These are phyloP conservation scores for Gisinianus flammeolus DNA, from an alignment of 2,888 invertebrate genomes.

Conservation along the genomic window DNA sequence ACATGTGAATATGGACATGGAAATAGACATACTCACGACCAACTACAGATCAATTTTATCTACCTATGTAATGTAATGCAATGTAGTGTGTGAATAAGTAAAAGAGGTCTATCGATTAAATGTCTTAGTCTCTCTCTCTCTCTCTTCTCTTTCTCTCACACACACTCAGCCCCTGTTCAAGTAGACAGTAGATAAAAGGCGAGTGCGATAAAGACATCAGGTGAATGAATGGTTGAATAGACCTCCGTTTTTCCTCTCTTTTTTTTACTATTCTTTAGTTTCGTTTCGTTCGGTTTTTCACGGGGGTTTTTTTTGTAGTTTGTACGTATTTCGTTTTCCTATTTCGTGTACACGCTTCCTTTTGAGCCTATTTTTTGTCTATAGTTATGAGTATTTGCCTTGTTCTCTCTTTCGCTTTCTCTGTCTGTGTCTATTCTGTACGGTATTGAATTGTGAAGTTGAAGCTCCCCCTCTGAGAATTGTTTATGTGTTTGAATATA, in stretches of 20 bases:
- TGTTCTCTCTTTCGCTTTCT: not conserved
- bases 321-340: not conserved
- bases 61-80: too few relatives aligned
- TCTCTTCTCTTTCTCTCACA: not conserved
- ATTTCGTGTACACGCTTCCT: not conserved
- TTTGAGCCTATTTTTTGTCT: too few relatives aligned
- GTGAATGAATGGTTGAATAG: conserved; percentile 22
- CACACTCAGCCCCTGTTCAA: not conserved
- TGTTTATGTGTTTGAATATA: too few relatives aligned
- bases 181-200: not conserved
- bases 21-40: too few relatives aligned
- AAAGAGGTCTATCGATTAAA: conserved; percentile 38
- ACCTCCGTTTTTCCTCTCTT: not conserved
- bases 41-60: too few relatives aligned
- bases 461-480: too few relatives aligned
- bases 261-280: not conserved
- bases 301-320: not conserved
- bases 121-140: conserved; percentile 8
- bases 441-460: too few relatives aligned
- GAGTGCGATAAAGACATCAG: conserved; percentile 37
- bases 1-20: too few relatives aligned
- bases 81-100: conserved; percentile 33
- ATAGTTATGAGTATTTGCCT: too few relatives aligned
- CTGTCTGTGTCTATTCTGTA: too few relatives aligned
- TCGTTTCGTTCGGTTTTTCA: not conserved